Evolutionary conservation across 2,113 vertebrate genomes (phyloP).

Genomic region (Atrichornis clamosus): DNA sequence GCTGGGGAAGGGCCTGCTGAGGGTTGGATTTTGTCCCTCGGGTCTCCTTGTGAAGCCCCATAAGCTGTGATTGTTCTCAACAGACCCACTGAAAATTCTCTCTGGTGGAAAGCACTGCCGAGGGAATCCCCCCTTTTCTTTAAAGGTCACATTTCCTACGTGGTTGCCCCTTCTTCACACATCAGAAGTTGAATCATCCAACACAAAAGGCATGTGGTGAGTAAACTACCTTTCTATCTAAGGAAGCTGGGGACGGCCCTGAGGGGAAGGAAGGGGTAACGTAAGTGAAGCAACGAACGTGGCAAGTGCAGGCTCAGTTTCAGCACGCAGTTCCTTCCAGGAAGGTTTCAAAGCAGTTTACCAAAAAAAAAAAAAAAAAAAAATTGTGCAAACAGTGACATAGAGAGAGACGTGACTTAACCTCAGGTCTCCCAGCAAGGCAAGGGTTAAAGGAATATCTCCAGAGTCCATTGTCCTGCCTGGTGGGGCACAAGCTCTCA

Average conservation of each 20-base stretch:
- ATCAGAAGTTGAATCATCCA: conserved; percentile 39
- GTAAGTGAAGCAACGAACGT: background rate
- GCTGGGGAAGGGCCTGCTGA: background rate
- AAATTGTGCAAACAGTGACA: background rate
- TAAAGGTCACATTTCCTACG: conserved; percentile 24
- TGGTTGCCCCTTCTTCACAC: conserved; percentile 55
- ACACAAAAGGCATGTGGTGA: conserved; percentile 22
- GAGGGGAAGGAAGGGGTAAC: conserved; percentile 39
- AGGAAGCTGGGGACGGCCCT: conserved; percentile 8
- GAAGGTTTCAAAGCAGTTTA: conserved; percentile 8
- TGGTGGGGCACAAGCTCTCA: background rate
- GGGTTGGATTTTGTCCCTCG: background rate
- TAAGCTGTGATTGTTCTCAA: background rate
- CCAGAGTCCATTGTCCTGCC: background rate
- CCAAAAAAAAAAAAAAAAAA: background rate
- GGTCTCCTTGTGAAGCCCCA: background rate
- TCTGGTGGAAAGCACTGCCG: background rate
- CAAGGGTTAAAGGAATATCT: background rate
- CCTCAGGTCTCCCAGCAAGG: background rate
- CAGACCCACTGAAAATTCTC: background rate
- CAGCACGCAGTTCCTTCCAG: background rate
- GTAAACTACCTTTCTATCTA: conserved; percentile 15
- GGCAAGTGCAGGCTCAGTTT: background rate
- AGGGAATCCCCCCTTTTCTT: conserved; percentile 2
- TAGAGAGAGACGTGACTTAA: background rate